Evolutionary conservation across 2,888 invertebrate genomes (phyloP), one percentile per base, ranked within the genome.

Genomic region (Quadroppia sp.): DNA sequence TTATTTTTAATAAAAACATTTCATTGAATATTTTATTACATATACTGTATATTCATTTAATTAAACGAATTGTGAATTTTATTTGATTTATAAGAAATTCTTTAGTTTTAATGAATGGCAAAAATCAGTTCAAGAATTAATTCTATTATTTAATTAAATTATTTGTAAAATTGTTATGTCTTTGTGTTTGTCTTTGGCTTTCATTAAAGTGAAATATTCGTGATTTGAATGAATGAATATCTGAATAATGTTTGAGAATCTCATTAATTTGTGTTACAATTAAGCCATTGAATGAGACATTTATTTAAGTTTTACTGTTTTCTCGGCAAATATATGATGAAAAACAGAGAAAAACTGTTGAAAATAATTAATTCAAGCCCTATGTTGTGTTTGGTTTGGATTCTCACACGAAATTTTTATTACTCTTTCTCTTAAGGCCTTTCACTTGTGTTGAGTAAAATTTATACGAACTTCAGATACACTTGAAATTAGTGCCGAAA

Each of bases 261-360:
- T 53, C 53, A 53, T 53, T 53, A 53, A 53, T 53, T 53, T 53
- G 53, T 25, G 53, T 25, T 53, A 53, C 53, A 53, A 53, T 53
- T 53, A 53, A 53, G 53, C 23, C 53, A 53, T 2, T 25, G 53
- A 53, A 53, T 53, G 20, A 53, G 53, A 53, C 53, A 53, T 53
- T 53, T 53, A 53, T 53, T 53, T 53, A 53, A 53, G 53, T 53
- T 53, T 53, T 13, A 25, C 53, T 53, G 53, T 53, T 53, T 53
- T 53, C 53, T 53, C 53, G 25, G 25, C 53, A 53, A 23, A 53
- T 53, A 53, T 53, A 53, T 25, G 20, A 7, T 23, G 1, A 23
- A 25, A 53, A 53, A 13, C 13, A 25, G 6, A 53, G 53, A 53
- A 25, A 53, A 53, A 53, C 53, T 53, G 53, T 53, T 53, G 53